Percentiles rank a stretch among this genome's conserved stretches.
These are phyloP conservation scores for Neosilurus hyrtlii DNA, from an alignment of 2,797 vertebrate genomes.

Conservation along the genomic window DNA sequence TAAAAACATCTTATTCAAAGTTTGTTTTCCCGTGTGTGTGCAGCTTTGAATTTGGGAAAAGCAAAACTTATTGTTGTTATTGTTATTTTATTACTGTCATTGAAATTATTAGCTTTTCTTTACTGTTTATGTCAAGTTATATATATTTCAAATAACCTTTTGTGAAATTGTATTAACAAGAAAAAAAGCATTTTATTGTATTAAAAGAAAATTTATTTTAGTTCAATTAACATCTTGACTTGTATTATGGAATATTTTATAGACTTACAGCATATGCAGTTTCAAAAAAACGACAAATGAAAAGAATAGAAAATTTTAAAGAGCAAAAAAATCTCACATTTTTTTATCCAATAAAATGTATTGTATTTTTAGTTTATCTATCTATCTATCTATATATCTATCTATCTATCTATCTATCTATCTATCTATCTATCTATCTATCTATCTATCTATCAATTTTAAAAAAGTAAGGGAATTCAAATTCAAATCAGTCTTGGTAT, in stretches of 20 bases:
- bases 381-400: no score
- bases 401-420: no score
- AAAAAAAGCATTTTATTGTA: no score
- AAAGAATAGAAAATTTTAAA: not conserved
- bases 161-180: not conserved
- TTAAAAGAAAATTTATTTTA: not conserved
- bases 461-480: no score
- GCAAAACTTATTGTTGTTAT: not conserved
- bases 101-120: not conserved
- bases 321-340: not conserved
- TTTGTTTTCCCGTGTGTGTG: not conserved
- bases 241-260: not conserved
- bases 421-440: no score
- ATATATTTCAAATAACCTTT: not conserved
- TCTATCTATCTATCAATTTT: no score
- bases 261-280: not conserved
- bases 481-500: not conserved
- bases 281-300: not conserved
- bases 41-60: not conserved
- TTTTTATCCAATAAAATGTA: not conserved
- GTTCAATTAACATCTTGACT: not conserved
- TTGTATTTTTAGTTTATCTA: no score
- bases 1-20: not conserved
- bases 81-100: not conserved
- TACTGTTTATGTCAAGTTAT: not conserved